Base-by-base conservation (phyloP, 2,113 vertebrate genomes). In the Electrona antarctica region DNA sequence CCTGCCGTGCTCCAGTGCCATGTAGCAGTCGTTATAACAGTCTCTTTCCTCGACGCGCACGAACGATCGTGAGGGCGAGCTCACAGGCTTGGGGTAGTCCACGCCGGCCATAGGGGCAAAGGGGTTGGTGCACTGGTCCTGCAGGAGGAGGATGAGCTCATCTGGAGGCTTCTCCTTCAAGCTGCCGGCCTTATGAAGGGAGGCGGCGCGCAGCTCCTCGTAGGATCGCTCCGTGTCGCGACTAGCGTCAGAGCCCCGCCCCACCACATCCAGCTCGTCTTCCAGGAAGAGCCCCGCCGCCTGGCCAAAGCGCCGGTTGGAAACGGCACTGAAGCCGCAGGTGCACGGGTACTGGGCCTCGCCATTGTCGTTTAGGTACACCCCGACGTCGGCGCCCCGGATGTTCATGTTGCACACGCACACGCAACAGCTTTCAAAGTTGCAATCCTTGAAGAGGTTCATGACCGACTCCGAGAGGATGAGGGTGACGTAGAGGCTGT, bases 361-460 rank as follows among this genome's bases (percentile, higher is more conserved):
- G 57, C 97, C 95, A 46, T 96, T 94, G 82, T 99, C 98, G 13
- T 95, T 96, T 89, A 99, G 97, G 93, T 98, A 98, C 86, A 98
- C 96, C 61, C 97, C 97, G 82, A 98, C 96, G 61, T 99, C 98
- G 14, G 97, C 96, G 76, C 97, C 98, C 82, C 97, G 95, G 93
- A 99, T 99, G 90, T 99, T 98, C 96, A 97, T 99, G 91, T 99
- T 99, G 93, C 98, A 99, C 72, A 98, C 98, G 45, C 98, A 99
- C 70, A 99, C 94, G 85, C 98, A 99, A 85, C 98, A 99, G 89
- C 98, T 99, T 92, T 99, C 98, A 59, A 98, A 98, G 93, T 98
- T 99, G 85, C 98, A 99, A 92, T 99, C 98, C 84, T 97, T 98
- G 90, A 96, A 99, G 77, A 99, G 95, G 72, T 99, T 98, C 97